These are phyloP conservation scores for Penaeus vannamei DNA, from an alignment of 1,140 invertebrate species.

Conservation along the genomic window DNA sequence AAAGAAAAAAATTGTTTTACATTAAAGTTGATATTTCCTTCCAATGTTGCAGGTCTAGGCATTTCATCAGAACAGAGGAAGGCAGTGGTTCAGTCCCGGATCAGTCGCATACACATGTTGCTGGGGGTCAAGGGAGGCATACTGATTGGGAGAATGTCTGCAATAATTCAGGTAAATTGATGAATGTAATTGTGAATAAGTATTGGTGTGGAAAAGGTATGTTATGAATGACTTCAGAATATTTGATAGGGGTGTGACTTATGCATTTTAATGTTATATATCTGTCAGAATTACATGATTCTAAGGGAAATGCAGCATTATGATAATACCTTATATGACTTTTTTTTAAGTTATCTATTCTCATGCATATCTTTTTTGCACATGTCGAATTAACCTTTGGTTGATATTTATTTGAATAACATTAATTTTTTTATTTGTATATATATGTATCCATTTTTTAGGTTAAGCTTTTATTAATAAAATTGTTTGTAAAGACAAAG, in stretches of 20 bases:
- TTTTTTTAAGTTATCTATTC: too few species aligned
- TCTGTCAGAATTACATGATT: too few species aligned
- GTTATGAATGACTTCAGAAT: not conserved
- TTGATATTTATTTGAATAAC: too few species aligned
- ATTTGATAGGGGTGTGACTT: too few species aligned
- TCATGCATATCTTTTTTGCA: too few species aligned
- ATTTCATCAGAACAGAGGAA: slow-evolving; percentile 48
- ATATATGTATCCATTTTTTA: not conserved
- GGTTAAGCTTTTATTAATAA: too few species aligned
- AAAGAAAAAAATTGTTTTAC: not conserved
- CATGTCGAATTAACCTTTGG: too few species aligned
- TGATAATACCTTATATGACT: too few species aligned
- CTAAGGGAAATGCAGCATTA: too few species aligned
- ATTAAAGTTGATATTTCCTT: not conserved
- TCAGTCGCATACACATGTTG: slow-evolving; percentile 45
- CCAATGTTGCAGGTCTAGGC: slow-evolving; percentile 48
- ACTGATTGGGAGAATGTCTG: slow-evolving; percentile 49
- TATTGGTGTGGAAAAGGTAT: not conserved
- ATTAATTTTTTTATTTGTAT: not conserved
- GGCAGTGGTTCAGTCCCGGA: slow-evolving; percentile 20
- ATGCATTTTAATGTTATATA: too few species aligned
- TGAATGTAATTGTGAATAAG: not conserved
- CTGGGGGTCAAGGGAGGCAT: slow-evolving; percentile 57
- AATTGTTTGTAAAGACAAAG: too few species aligned
- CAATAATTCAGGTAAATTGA: slow-evolving; percentile 54